phyloP scores from a whole-genome alignment of 2,113 vertebrate species.

The Epinephelus cyanopodus region DNA sequence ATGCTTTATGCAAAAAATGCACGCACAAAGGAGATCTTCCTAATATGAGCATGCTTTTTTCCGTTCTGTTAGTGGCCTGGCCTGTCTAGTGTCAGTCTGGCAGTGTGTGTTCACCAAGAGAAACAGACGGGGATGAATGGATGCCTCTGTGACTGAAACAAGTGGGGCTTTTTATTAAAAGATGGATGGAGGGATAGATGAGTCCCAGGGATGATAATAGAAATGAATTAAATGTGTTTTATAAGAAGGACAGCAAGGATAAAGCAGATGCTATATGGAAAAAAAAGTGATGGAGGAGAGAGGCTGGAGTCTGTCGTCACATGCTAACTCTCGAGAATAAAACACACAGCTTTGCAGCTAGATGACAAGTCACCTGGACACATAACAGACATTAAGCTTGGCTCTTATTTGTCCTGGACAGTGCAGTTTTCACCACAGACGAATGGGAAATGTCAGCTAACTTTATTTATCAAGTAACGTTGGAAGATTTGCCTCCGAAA shows the following conservation, averaged over 20 bases:
- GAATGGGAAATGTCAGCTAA: background rate
- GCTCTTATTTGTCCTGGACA: background rate
- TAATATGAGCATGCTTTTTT: slow-evolving; percentile 1
- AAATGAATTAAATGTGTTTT: slow-evolving; percentile 48
- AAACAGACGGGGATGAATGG: slow-evolving; percentile 40
- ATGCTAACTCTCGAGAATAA: slow-evolving; percentile 10
- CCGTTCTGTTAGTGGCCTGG: background rate
- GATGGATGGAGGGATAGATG: slow-evolving; percentile 38
- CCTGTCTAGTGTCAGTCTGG: slow-evolving; percentile 29
- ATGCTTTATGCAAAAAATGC: background rate
- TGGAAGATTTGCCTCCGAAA: background rate
- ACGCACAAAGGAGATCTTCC: background rate
- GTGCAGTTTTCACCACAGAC: slow-evolving; percentile 2
- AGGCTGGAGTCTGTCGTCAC: background rate
- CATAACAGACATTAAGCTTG: background rate
- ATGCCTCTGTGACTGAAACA: slow-evolving; percentile 32
- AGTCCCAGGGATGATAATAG: slow-evolving; percentile 44
- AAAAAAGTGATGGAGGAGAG: background rate
- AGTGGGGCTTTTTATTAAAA: slow-evolving; percentile 54
- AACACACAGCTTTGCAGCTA: slow-evolving; percentile 9
- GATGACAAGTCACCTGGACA: slow-evolving; percentile 12
- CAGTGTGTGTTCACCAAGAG: slow-evolving; percentile 16
- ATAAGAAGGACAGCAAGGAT: slow-evolving; percentile 28
- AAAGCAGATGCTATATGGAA: slow-evolving; percentile 25
- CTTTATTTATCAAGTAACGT: slow-evolving; percentile 1